phyloP scores from a whole-genome alignment of 2,113 vertebrate genomes.

The Chamaea fasciata region DNA sequence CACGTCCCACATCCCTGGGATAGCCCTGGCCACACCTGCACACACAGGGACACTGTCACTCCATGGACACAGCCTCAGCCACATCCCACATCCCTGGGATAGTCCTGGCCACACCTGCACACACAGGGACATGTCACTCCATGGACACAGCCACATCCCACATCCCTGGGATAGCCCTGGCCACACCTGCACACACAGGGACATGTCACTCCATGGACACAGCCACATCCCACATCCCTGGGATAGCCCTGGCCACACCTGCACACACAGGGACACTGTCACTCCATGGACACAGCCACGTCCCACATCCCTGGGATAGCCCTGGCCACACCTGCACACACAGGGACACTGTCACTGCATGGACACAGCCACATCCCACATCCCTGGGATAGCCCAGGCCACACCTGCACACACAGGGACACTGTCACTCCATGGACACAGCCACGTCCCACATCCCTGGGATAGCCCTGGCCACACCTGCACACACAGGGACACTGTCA shows the following conservation, averaged over 20 bases:
- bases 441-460: conserved; percentile 74
- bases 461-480: no score
- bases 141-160: conserved; percentile 48
- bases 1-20: no score
- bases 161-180: neutral
- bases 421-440: rapidly evolving
- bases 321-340: neutral
- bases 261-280: neutral
- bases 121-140: neutral
- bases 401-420: conserved; percentile 58
- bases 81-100: conserved; percentile 73
- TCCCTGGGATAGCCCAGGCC: no score
- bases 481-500: neutral
- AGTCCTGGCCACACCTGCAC: no score
- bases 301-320: no score
- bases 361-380: no score
- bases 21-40: conserved; percentile 46
- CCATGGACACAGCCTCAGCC: neutral
- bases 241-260: neutral
- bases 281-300: neutral
- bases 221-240: no score
- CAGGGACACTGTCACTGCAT: neutral
- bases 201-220: neutral
- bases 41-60: neutral
- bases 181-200: conserved; percentile 67